Percentiles rank a stretch among this genome's conserved stretches.
Evolutionary conservation across 2,113 vertebrate genomes (phyloP).

Genomic region (Toxotes jaculatrix): DNA sequence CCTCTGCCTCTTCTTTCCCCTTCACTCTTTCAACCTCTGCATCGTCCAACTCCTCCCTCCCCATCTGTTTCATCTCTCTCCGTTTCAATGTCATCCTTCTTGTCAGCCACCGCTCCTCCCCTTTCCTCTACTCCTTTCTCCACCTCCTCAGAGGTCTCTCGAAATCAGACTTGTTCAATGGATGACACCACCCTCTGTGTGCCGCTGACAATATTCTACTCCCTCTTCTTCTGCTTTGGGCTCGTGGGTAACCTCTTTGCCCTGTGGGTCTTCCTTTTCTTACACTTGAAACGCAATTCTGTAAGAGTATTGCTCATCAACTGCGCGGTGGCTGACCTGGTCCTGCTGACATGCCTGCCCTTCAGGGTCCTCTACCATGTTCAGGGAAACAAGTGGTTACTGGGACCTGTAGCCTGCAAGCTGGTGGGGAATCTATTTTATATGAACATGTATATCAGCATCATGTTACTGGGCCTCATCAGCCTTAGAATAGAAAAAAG

Average conservation of each 20-base stretch:
- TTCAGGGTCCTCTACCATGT: conserved; percentile 88
- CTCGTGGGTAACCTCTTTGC: conserved; percentile 89
- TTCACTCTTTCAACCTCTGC: not conserved
- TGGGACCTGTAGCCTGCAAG: conserved; percentile 84
- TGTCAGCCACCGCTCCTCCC: not conserved
- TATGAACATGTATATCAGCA: conserved; percentile 96
- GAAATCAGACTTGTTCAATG: conserved; percentile 65
- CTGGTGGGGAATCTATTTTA: conserved; percentile 91
- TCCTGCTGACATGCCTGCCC: conserved; percentile 90
- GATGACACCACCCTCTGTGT: conserved; percentile 81
- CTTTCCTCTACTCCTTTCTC: not conserved
- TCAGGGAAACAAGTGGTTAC: conserved; percentile 83
- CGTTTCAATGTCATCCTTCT: not conserved
- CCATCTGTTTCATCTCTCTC: not conserved
- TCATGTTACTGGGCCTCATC: conserved; percentile 90
- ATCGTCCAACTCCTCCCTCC: not conserved
- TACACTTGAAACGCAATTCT: conserved; percentile 88
- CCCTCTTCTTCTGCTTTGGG: conserved; percentile 88
- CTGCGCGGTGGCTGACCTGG: conserved; percentile 89
- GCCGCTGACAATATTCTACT: conserved; percentile 83
- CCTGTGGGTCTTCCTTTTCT: conserved; percentile 89
- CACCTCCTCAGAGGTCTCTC: not conserved
- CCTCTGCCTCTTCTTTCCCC: not conserved
- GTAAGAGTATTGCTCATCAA: conserved; percentile 92
- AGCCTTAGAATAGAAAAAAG: conserved; percentile 71